Conservation (phyloP, 2,113 vertebrate species). For the Tamias sibiricus region DNA sequence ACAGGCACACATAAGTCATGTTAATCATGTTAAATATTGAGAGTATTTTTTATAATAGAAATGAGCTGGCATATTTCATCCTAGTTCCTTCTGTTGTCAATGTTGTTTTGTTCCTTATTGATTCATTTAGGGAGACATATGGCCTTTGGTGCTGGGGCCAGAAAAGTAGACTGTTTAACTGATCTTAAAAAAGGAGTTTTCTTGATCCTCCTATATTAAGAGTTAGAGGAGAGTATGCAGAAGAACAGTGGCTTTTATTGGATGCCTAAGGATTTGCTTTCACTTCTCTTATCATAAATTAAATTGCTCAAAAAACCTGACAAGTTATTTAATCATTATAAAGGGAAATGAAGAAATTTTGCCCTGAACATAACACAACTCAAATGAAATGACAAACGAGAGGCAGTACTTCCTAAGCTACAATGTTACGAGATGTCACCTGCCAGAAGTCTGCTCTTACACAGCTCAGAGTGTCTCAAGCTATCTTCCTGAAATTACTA, state of each 20-base stretch:
- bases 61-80: not conserved
- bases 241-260: not conserved
- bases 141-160: not conserved
- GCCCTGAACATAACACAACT: not conserved
- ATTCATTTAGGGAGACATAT: not conserved
- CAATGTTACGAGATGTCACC: not conserved
- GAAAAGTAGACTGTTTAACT: not conserved
- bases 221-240: not conserved
- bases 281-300: not conserved
- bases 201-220: not conserved
- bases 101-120: accelerated
- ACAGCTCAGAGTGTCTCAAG: not conserved
- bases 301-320: not conserved
- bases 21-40: not conserved
- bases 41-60: not conserved
- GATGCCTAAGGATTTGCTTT: not conserved
- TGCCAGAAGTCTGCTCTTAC: no score
- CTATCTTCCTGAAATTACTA: not conserved
- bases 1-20: not conserved
- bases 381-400: not conserved
- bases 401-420: not conserved
- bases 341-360: not conserved
- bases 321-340: not conserved
- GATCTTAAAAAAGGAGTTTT: not conserved
- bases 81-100: not conserved